Evolutionary conservation across 1,140 invertebrate species (phyloP), one percentile per base, ranked within the genome.

Genomic region (Lepidurus arcticus): DNA sequence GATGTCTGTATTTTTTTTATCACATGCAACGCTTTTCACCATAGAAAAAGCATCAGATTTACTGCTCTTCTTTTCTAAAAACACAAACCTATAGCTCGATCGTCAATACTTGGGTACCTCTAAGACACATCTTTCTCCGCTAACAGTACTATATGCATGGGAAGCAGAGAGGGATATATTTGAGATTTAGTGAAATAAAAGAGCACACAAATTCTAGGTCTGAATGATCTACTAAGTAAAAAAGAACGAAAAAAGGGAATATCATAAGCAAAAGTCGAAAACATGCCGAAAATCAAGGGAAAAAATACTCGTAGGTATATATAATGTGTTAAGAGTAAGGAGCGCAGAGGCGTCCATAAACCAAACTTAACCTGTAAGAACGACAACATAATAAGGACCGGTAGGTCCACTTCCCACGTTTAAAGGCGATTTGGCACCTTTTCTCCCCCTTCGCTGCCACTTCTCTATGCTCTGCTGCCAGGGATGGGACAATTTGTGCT

Each of bases 341-440:
- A 65, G 53, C 53, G 21, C 21, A n/a, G 7, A 65, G 34, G 53
- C 53, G 16, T 65, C 21, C 53, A 16, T 65, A 65, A 65, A 65
- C 53, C 53, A 65, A 65, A 13, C 53, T 65, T 65, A n/a, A 9
- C 53, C 53, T 21, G 45, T 47, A 21, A 21, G 53, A 65, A 21
- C 21, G 53, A 65, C 53, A 65, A 65, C 53, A 65, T 65, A 65
- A 65, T 65, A 65, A 65, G 53, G 53, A 65, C 53, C 53, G 53
- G 9, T 65, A 65, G 53, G 53, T 65, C 53, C 53, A 65, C 53
- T 65, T 65, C 53, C 53, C 53, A 65, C 53, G 21, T 65, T 65
- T 65, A 65, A 65, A 65, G 53, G 53, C 53, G 53, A 13, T 65
- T 65, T 65, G 8, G 21, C 53, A 9, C 7, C 21, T 65, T 65